Base-by-base conservation (phyloP, 2,113 vertebrate genomes). In the Tichodroma muraria region DNA sequence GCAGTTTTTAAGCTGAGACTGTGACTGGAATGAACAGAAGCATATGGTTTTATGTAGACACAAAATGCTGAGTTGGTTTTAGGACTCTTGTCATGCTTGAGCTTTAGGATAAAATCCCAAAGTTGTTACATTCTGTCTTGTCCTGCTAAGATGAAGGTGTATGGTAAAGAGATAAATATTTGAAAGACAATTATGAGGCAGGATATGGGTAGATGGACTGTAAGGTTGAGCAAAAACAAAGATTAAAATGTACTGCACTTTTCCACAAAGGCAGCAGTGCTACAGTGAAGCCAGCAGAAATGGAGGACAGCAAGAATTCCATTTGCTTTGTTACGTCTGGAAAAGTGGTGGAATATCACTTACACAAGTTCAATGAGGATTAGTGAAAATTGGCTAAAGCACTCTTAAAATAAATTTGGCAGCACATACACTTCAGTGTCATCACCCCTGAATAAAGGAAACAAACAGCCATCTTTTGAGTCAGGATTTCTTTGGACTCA, bases 381-480 rank as follows among this genome's bases (percentile, higher is more conserved):
- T 23, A 59, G 50, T 42, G 27, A 88, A 95, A 93, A 91, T 4
- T n/a, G 88, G 20, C 73, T 89, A 56, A 73, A 75, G 42, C 42
- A 47, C 35, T 75, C 59, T 83, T 77, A 50, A 91, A 96, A 89
- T 70, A 92, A 87, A 65, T 80, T 88, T 92, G 96, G 95, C 95
- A 92, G 94, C 31, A 71, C 72, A 66, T 31, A 56, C 19, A 21
- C 82, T 92, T 61, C 68, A 52, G 47, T 6, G 38, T 85, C 35
- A 30, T 70, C 72, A 59, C 20, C 56, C 17, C 60, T 15, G 38
- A 77, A 73, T 16, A 42, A 61, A 80, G 76, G 82, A 88, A 94
- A 80, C 59, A 79, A 89, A 77, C 37, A 90, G 37, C 57, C 25
- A 77, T 73, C 76, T 84, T 86, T 25, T 89, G 45, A 93, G 40